Base-by-base conservation (phyloP, 2,888 invertebrate species). In the Leucoma salicis region DNA sequence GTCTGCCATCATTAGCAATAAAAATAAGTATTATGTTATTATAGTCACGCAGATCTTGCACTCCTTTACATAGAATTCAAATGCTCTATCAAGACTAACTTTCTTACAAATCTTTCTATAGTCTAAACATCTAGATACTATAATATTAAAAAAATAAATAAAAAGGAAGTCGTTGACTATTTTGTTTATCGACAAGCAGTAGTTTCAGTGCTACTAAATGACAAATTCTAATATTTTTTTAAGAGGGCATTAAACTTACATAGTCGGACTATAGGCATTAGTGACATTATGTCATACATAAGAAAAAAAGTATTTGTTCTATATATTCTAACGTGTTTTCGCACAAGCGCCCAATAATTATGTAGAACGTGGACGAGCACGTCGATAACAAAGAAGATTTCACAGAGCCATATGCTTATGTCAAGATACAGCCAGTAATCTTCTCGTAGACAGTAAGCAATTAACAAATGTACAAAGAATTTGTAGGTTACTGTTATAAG, bases 191-290 rank as follows among this genome's bases (percentile, higher is more conserved):
- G n/a, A n/a, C n/a, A n/a, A n/a, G n/a, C n/a, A n/a, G n/a, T n/a
- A n/a, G n/a, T n/a, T n/a, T n/a, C n/a, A n/a, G n/a, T n/a, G n/a
- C n/a, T n/a, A n/a, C n/a, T n/a, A n/a, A n/a, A n/a, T n/a, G n/a
- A n/a, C n/a, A n/a, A n/a, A n/a, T n/a, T n/a, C n/a, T n/a, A n/a
- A n/a, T n/a, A n/a, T n/a, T n/a, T n/a, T n/a, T n/a, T n/a, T n/a
- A n/a, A n/a, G n/a, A n/a, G n/a, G n/a, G n/a, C n/a, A n/a, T 49
- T 11, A 2, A 27, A 76, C 86, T 82, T 61, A 85, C 85, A 73
- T 35, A 75, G 52, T 3, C 59, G 25, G n/a, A 45, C 41, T 0
- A 80, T 13, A 2, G 85, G 82, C 0, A 74, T 0, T 8, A 84
- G 24, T 13, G 78, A 67, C 1, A 79, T 11, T 0, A 76, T 25